Base-by-base conservation (phyloP, 2,888 invertebrate genomes). In the Lamproptera curius region DNA sequence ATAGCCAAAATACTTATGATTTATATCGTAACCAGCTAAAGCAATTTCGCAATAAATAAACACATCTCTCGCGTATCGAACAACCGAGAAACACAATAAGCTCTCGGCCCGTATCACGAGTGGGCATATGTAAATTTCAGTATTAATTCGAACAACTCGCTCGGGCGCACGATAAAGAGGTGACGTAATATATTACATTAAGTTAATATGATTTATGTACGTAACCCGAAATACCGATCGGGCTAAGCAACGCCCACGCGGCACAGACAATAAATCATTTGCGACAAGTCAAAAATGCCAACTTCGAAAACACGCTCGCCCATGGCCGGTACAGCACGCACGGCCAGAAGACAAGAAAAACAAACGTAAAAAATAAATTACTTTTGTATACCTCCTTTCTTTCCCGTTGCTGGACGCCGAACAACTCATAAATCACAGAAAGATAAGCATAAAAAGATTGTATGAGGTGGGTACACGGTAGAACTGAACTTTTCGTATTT, bases 401-500 rank as follows among this genome's bases (percentile, higher is more conserved):
- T 84, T 79, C 76, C 83, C 84, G 85, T 84, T 81, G 84, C 77
- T 80, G 85, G 82, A 81, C 82, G 78, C 81, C 81, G 86, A 84
- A 84, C 80, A 74, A 77, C 69, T 73, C 80, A 81, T 87, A 87
- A 87, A 87, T 87, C 86, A 86, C 82, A 80, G 73, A 83, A 81
- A 87, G 87, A 87, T 87, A 87, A 87, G 86, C 87, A 86, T 86
- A 86, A 84, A 85, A 83, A 85, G 85, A 84, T 84, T 84, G 86
- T 86, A 84, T 84, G 82, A 85, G 78, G 77, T 77, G 71, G 79
- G 77, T 83, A 84, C 80, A 78, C 83, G 76, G 85, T 84, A 82
- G 83, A 86, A 78, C 75, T 82, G 73, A 81, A 84, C 77, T 85
- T 83, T 85, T 83, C 82, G 84, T 85, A 84, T 83, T 83, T 85